Conservation (phyloP, 2,113 vertebrate species). For the Chrysemys picta region DNA sequence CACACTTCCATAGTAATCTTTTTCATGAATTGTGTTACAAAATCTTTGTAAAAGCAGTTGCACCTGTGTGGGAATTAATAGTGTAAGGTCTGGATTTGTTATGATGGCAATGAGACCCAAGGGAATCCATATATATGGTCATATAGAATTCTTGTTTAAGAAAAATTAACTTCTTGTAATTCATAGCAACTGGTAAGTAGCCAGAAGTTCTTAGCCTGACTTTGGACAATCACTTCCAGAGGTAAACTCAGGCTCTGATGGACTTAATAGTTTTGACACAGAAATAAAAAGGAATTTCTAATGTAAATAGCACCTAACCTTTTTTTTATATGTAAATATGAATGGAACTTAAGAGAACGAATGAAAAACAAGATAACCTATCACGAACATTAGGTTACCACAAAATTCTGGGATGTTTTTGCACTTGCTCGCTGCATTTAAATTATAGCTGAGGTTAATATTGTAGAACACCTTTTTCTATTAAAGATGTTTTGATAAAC, state of each 20-base stretch:
- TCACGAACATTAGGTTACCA: background rate
- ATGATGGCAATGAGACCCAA: background rate
- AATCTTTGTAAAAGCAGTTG: background rate
- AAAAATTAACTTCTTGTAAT: background rate
- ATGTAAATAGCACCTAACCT: background rate
- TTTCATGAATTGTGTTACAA: background rate
- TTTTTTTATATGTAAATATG: background rate
- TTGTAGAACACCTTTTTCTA: background rate
- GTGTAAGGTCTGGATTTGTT: background rate
- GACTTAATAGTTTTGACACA: background rate
- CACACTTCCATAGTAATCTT: background rate
- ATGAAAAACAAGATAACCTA: background rate
- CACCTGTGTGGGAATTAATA: background rate
- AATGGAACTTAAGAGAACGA: background rate
- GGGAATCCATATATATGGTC: no score
- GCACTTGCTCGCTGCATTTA: background rate
- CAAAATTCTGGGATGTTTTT: background rate
- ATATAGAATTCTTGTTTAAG: background rate
- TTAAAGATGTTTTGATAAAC: background rate
- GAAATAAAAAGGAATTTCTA: background rate
- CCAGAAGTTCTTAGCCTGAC: background rate
- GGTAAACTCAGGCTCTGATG: background rate
- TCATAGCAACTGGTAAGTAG: background rate
- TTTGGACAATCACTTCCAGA: background rate
- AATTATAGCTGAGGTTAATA: background rate